Evolutionary conservation across 1,140 invertebrate genomes (phyloP).

Genomic region (Sycophila sp.): DNA sequence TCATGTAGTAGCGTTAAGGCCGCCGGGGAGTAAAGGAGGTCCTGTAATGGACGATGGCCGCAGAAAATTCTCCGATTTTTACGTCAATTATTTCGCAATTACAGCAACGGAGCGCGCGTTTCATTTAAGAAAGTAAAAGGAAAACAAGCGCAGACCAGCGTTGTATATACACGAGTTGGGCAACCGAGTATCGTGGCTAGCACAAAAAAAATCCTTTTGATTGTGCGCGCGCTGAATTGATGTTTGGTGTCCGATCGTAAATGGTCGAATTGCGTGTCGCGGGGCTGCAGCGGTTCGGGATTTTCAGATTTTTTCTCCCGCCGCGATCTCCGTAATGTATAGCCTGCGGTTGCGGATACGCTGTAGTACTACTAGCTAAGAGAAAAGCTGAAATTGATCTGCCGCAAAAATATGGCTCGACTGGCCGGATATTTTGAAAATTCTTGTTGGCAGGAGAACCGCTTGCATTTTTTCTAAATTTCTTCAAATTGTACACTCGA

Average conservation of each 20-base stretch:
- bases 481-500: no score
- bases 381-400: no score
- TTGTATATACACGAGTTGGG: not conserved
- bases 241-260: not conserved
- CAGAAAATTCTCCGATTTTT: conserved; percentile 18
- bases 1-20: not conserved
- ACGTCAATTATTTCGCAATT: conserved; percentile 26
- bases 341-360: no score
- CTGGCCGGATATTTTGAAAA: no score
- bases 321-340: no score
- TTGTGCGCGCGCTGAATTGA: not conserved
- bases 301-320: not conserved
- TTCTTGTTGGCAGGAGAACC: no score
- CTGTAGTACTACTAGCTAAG: no score
- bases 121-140: not conserved
- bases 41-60: not conserved
- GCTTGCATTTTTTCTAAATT: no score
- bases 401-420: no score
- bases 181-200: no score
- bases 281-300: not conserved
- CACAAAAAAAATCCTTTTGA: no score
- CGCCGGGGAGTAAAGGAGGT: not conserved
- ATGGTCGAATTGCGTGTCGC: not conserved
- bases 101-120: not conserved
- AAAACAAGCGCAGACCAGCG: not conserved